Percentiles rank a stretch among this genome's conserved stretches.
phyloP scores from a whole-genome alignment of 2,888 invertebrate species.

The Sinhomidia bicolor region DNA sequence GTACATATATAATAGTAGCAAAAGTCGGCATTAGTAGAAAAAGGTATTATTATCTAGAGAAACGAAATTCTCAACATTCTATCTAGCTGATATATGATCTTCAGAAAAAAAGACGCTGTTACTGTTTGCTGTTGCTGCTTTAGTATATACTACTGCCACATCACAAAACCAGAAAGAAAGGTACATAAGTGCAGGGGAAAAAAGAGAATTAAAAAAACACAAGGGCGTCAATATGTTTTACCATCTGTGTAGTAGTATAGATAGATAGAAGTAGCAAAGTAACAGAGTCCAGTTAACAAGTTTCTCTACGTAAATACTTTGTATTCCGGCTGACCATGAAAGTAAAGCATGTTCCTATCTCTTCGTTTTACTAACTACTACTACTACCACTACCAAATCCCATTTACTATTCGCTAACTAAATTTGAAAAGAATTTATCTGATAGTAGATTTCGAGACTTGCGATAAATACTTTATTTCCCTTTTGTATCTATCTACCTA shows the following conservation, averaged over 20 bases:
- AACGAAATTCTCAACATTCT: slow-evolving; percentile 14
- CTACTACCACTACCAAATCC: background rate
- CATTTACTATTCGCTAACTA: slow-evolving; percentile 50
- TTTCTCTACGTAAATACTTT: background rate
- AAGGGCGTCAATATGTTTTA: slow-evolving; percentile 35
- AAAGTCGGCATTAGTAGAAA: background rate
- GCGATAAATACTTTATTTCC: slow-evolving; percentile 45
- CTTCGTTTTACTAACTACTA: background rate
- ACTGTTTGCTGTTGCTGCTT: background rate
- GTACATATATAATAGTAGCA: too few relatives aligned
- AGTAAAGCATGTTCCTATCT: slow-evolving; percentile 13
- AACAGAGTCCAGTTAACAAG: slow-evolving; percentile 11
- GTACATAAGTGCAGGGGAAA: too few relatives aligned
- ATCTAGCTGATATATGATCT: slow-evolving; percentile 23
- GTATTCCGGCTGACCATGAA: slow-evolving; percentile 43
- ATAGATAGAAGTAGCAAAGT: too few relatives aligned
- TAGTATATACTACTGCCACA: background rate
- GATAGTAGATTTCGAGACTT: slow-evolving; percentile 22
- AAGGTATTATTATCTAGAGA: slow-evolving; percentile 22
- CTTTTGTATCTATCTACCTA: background rate
- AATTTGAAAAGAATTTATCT: slow-evolving; percentile 45
- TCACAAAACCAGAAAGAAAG: background rate
- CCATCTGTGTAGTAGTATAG: background rate
- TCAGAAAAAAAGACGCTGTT: background rate
- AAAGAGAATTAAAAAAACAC: background rate